Percentiles rank a stretch among this genome's conserved stretches.
Conservation (phyloP, 1,140 invertebrate genomes). For the Dinoponera quadriceps region DNA sequence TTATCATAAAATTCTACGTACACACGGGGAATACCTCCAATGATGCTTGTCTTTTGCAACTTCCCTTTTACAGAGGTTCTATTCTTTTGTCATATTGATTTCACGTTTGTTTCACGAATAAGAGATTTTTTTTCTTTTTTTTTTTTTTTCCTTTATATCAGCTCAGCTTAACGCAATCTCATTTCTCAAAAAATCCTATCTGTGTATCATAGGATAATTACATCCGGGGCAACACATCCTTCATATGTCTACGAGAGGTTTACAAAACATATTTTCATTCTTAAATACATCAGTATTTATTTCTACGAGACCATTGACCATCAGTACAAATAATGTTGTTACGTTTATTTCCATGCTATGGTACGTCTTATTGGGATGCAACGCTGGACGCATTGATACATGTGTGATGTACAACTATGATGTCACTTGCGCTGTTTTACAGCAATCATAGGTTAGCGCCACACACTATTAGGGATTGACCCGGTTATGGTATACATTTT, state of each 20-base stretch:
- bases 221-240: background rate
- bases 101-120: conserved; percentile 1
- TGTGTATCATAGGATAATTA: conserved; percentile 8
- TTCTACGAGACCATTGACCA: conserved; percentile 56
- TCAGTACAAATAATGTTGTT: conserved; percentile 76
- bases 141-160: background rate
- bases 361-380: conserved; percentile 83
- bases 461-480: conserved; percentile 81
- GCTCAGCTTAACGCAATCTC: conserved; percentile 27
- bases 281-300: conserved; percentile 68
- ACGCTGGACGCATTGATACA: conserved; percentile 83
- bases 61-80: background rate
- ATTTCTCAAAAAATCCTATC: conserved; percentile 26
- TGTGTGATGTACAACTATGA: conserved; percentile 84
- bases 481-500: conserved; percentile 81
- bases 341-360: conserved; percentile 85
- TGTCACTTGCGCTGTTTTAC: conserved; percentile 80
- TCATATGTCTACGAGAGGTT: background rate
- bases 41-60: conserved; percentile 25
- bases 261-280: conserved; percentile 70
- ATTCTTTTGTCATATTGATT: conserved; percentile 18
- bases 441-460: conserved; percentile 86
- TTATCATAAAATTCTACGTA: background rate
- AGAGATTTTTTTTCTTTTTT: conserved; percentile 6
- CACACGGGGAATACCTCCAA: conserved; percentile 12